Evolutionary conservation across 35 echinoderm and acorn worm species (phyloP).

Genomic region (Apostichopus japonicus): DNA sequence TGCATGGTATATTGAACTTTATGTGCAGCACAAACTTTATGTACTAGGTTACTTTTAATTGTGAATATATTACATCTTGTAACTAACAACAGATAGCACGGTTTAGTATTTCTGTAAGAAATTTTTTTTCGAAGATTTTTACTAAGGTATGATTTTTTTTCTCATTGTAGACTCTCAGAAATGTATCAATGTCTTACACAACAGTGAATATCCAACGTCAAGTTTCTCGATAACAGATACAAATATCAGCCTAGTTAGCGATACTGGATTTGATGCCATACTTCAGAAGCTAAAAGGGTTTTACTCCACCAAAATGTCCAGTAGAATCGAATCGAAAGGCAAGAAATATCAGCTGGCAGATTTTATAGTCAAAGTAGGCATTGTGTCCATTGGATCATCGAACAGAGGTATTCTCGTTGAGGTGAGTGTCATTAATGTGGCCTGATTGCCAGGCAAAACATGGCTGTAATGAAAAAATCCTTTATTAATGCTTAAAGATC

Average conservation of each 20-base stretch:
- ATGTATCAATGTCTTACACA: constrained; percentile 88
- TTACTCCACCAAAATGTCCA: constrained; percentile 81
- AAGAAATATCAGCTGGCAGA: constrained; percentile 88
- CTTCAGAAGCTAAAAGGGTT: constrained; percentile 90
- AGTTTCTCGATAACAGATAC: constrained; percentile 84
- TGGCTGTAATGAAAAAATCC: too few species aligned
- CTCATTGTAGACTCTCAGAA: constrained; percentile 66
- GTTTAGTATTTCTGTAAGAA: too few species aligned
- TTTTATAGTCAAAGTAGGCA: constrained; percentile 89
- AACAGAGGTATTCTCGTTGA: constrained; percentile 94
- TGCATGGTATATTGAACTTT: too few species aligned
- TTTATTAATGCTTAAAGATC: too few species aligned
- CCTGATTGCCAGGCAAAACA: too few species aligned
- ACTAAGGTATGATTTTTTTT: too few species aligned
- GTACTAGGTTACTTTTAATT: too few species aligned
- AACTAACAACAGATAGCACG: too few species aligned
- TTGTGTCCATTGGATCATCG: constrained; percentile 87
- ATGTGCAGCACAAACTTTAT: too few species aligned
- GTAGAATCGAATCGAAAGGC: constrained; percentile 92
- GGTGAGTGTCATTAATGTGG: constrained; percentile 47
- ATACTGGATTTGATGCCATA: constrained; percentile 84
- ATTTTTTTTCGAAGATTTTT: too few species aligned
- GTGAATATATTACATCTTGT: too few species aligned
- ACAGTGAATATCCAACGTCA: constrained; percentile 82
- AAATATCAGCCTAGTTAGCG: constrained; percentile 69